Percentiles rank a stretch among this genome's conserved stretches.
These are phyloP conservation scores for Nephrotoma flavescens DNA, from an alignment of 2,888 invertebrate species.

Conservation along the genomic window DNA sequence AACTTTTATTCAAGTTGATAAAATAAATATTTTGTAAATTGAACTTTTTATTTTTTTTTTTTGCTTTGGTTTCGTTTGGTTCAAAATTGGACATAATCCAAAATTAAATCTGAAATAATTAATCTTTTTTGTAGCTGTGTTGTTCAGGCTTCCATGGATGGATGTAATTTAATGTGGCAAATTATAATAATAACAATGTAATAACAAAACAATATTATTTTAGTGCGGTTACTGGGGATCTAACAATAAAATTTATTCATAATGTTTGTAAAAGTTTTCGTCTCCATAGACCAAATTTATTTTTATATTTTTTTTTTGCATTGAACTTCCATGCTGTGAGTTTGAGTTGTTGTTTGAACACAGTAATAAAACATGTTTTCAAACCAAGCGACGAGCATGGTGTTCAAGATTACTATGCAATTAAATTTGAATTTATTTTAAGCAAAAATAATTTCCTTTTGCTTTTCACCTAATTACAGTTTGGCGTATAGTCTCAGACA, in stretches of 20 bases:
- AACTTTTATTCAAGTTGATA: background rate
- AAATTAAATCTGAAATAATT: background rate
- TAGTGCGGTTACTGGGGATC: background rate
- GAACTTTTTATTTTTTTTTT: background rate
- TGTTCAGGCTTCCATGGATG: background rate
- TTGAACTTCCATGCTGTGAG: background rate
- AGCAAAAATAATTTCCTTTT: no score
- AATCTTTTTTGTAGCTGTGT: background rate
- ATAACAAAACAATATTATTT: background rate
- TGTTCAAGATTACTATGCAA: no score
- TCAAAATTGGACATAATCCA: background rate
- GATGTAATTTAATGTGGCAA: background rate
- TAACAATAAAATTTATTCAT: no score
- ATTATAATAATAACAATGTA: background rate
- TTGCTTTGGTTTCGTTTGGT: background rate
- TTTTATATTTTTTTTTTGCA: background rate
- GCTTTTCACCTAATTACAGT: no score
- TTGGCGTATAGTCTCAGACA: no score
- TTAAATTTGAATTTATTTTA: no score
- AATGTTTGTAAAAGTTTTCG: background rate
- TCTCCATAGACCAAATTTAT: background rate
- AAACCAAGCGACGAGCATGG: no score
- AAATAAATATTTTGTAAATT: background rate
- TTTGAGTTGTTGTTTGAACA: no score
- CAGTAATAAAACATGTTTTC: no score